These are phyloP conservation scores for Lipotes vexillifer DNA, from an alignment of 2,113 vertebrate species.

Conservation along the genomic window DNA sequence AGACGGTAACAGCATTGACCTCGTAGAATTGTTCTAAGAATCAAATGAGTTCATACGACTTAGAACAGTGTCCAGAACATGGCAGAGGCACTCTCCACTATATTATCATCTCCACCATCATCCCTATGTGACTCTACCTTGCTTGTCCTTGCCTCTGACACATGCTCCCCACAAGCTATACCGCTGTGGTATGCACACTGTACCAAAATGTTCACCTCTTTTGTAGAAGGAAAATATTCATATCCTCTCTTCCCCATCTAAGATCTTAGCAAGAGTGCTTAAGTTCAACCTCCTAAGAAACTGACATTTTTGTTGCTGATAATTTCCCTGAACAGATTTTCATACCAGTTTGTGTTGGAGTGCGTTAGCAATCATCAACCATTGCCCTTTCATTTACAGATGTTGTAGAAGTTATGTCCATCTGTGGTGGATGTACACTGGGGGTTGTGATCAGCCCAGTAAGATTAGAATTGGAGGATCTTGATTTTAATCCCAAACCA, in stretches of 20 bases:
- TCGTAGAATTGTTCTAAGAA: neutral
- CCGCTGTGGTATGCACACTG: neutral
- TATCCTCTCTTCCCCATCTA: neutral
- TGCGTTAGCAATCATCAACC: neutral
- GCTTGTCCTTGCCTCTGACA: neutral
- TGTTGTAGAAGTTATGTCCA: neutral
- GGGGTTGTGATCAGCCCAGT: neutral
- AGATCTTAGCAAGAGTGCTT: neutral
- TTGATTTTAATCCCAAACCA: neutral
- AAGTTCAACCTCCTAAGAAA: neutral
- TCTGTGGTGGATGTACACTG: neutral
- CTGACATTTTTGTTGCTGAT: neutral
- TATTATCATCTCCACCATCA: neutral
- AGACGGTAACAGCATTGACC: neutral
- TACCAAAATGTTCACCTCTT: neutral
- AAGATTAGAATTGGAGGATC: neutral
- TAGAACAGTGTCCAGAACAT: neutral
- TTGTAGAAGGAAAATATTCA: neutral
- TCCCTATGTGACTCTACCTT: neutral
- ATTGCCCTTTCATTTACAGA: neutral
- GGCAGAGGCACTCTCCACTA: neutral
- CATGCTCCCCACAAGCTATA: neutral
- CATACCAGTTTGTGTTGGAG: neutral
- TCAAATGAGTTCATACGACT: neutral
- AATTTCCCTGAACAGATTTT: neutral